These are phyloP conservation scores for Orthosia cruda DNA, from an alignment of 2,888 invertebrate species.

Conservation along the genomic window DNA sequence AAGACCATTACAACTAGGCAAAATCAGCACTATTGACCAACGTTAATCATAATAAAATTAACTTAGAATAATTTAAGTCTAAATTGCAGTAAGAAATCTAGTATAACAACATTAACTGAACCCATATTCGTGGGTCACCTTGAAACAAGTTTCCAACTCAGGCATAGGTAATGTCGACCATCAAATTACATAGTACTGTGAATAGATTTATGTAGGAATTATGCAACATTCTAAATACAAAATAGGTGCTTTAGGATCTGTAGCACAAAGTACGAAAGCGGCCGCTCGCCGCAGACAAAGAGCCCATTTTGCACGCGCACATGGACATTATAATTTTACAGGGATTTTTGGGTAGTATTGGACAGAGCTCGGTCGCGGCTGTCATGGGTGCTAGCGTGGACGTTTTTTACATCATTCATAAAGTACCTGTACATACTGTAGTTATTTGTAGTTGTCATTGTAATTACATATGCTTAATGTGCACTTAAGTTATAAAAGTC, in stretches of 20 bases:
- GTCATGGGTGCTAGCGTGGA: too few species aligned
- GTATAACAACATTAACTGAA: slow-evolving; percentile 25
- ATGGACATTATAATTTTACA: too few species aligned
- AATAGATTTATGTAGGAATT: slow-evolving; percentile 17
- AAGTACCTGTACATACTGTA: too few species aligned
- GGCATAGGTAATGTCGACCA: slow-evolving; percentile 27
- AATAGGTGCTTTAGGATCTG: background rate
- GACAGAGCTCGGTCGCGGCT: too few species aligned
- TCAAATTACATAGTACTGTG: slow-evolving; percentile 9
- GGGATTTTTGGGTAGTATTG: too few species aligned
- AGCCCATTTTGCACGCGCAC: too few species aligned
- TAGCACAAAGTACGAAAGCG: too few species aligned
- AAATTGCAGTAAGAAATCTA: slow-evolving; percentile 13
- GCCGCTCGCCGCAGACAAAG: too few species aligned
- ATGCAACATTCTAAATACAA: slow-evolving; percentile 9
- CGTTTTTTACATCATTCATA: too few species aligned
- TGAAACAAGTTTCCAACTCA: slow-evolving; percentile 33
- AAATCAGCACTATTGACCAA: background rate
- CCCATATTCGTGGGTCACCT: slow-evolving; percentile 24
- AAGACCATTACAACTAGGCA: background rate
- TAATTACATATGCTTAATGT: too few species aligned
- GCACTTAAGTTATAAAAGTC: too few species aligned
- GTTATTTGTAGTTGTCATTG: too few species aligned
- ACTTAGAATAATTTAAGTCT: slow-evolving; percentile 9
- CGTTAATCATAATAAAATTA: slow-evolving; percentile 4